These are phyloP conservation scores for Nezara viridula DNA, from an alignment of 2,888 invertebrate genomes.

Conservation along the genomic window DNA sequence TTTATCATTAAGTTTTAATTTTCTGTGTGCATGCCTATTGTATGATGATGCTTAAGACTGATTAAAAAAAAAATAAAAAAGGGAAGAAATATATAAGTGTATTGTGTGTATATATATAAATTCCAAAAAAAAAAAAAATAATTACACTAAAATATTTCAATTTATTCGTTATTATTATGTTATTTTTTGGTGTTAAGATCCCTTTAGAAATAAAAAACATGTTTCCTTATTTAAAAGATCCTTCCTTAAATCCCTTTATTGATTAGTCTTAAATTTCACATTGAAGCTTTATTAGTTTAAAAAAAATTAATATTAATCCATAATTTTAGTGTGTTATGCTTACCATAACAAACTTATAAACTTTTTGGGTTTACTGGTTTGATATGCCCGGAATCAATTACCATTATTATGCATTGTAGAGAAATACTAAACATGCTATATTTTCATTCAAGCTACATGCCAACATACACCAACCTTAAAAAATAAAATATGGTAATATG, in stretches of 20 bases:
- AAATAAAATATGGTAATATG: too few species aligned
- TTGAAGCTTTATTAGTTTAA: background rate
- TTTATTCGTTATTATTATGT: background rate
- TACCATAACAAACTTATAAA: too few species aligned
- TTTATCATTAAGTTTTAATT: background rate
- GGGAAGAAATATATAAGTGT: background rate
- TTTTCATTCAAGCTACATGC: too few species aligned
- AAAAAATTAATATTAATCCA: background rate
- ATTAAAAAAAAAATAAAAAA: background rate
- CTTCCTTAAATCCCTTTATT: background rate
- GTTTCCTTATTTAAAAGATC: background rate
- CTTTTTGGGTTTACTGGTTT: too few species aligned
- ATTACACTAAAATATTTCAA: background rate
- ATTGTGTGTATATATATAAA: too few species aligned
- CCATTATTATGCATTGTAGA: too few species aligned
- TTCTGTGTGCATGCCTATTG: background rate
- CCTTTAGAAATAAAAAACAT: background rate
- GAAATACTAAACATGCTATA: too few species aligned
- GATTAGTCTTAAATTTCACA: background rate
- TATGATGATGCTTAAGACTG: constrained; percentile 28
- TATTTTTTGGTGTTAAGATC: background rate
- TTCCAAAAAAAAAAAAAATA: background rate
- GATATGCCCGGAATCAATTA: too few species aligned
- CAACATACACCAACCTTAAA: too few species aligned
- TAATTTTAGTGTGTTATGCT: background rate